phyloP scores from a whole-genome alignment of 2,797 vertebrate genomes.

The Propithecus deckenii region DNA sequence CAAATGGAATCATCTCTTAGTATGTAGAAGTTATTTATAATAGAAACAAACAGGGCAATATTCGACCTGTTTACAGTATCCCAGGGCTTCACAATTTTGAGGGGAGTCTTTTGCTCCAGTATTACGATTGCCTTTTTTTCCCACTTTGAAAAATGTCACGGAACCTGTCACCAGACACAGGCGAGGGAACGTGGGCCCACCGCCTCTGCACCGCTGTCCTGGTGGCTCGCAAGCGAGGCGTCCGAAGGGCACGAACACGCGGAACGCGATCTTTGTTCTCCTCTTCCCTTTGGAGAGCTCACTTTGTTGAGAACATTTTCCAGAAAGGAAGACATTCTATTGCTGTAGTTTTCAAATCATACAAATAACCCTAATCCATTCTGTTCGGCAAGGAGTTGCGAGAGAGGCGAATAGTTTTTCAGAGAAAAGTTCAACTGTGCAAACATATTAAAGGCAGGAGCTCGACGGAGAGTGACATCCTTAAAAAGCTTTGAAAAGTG shows the following conservation, averaged over 20 bases:
- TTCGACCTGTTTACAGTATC: fast-evolving
- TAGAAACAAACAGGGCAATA: neutral
- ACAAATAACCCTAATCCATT: neutral
- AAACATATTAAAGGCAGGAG: fast-evolving
- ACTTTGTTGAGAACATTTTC: neutral
- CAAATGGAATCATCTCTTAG: neutral
- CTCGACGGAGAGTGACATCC: fast-evolving
- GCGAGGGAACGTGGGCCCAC: neutral
- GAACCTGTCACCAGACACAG: neutral
- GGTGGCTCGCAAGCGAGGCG: neutral
- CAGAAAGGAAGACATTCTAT: neutral
- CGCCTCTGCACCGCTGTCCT: neutral
- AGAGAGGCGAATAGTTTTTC: neutral
- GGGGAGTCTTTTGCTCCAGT: neutral
- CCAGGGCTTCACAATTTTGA: neutral
- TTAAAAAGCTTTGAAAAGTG: fast-evolving
- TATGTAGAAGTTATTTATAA: neutral
- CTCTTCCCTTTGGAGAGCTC: neutral
- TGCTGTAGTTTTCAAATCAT: neutral
- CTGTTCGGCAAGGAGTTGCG: neutral
- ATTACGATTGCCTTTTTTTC: fast-evolving
- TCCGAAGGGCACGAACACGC: neutral
- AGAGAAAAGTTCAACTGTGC: neutral
- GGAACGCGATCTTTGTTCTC: fast-evolving
- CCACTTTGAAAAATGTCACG: neutral